phyloP scores from a whole-genome alignment of 2,888 invertebrate genomes.

The Anticlea derivata region DNA sequence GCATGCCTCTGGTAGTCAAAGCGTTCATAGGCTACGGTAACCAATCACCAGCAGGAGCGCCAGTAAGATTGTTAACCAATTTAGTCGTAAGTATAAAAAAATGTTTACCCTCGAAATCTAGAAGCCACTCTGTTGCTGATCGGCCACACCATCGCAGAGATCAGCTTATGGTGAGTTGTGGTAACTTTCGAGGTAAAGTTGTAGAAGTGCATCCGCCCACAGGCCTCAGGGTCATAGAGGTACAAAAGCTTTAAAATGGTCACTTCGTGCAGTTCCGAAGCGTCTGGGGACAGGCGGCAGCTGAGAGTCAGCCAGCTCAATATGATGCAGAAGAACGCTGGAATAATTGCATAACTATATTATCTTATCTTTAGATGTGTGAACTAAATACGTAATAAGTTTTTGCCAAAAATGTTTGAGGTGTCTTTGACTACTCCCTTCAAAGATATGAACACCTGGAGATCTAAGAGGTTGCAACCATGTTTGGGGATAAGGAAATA shows the following conservation, averaged over 20 bases:
- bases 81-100: no score
- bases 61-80: no score
- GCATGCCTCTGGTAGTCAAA: no score
- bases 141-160: constrained; percentile 61
- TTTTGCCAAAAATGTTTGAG: no score
- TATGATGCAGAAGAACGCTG: constrained; percentile 54
- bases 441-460: no score
- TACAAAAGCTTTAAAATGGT: constrained; percentile 68
- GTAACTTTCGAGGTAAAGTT: constrained; percentile 52
- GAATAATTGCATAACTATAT: constrained; percentile 8
- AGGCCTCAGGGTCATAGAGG: constrained; percentile 67
- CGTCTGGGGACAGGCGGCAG: constrained; percentile 53
- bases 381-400: no score
- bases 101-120: constrained; percentile 54
- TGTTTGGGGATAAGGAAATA: no score
- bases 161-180: constrained; percentile 20
- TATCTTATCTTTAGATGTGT: no score
- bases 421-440: no score
- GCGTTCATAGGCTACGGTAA: no score
- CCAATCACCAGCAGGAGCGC: no score
- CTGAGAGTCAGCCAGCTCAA: constrained; percentile 60
- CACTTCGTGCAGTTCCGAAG: constrained; percentile 60
- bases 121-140: constrained; percentile 54
- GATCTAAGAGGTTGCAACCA: no score
- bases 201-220: constrained; percentile 61